Evolutionary conservation across 2,797 vertebrate species (phyloP).

Genomic region (Oreochromis mossambicus): DNA sequence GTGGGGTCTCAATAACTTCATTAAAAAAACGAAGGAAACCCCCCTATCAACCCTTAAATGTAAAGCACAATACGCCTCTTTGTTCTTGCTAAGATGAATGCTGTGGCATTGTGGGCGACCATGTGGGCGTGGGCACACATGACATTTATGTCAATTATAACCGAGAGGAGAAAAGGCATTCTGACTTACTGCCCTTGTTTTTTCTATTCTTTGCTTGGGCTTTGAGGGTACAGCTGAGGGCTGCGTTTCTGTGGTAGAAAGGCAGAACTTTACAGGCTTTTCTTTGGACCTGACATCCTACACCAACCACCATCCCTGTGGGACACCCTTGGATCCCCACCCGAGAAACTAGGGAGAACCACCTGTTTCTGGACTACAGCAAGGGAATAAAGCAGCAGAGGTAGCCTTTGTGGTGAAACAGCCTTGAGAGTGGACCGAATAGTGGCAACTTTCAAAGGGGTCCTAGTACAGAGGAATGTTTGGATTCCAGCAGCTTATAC

Average conservation of each 20-base stretch:
- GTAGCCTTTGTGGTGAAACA: not conserved
- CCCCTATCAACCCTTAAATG: not conserved
- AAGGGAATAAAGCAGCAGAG: not conserved
- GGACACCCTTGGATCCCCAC: constrained; percentile 32
- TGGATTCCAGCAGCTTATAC: constrained; percentile 23
- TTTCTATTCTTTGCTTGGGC: constrained; percentile 9
- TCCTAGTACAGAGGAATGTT: constrained; percentile 3
- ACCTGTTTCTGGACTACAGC: constrained; percentile 49
- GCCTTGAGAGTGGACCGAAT: not conserved
- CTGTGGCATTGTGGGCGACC: constrained; percentile 45
- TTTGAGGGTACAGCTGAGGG: constrained; percentile 15
- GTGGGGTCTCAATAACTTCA: constrained; percentile 5
- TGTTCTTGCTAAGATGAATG: constrained; percentile 66
- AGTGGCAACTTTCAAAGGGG: not conserved
- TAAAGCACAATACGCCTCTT: constrained; percentile 52
- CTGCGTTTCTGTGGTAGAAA: constrained; percentile 29
- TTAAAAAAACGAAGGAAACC: constrained; percentile 17
- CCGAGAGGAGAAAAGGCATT: constrained; percentile 32
- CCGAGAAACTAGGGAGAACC: constrained; percentile 14
- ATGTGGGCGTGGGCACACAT: constrained; percentile 52
- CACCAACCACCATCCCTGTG: constrained; percentile 17
- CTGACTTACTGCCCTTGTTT: constrained; percentile 39
- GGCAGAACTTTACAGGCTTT: constrained; percentile 1
- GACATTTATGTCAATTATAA: constrained; percentile 63
- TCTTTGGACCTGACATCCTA: constrained; percentile 40